phyloP scores from a whole-genome alignment of 1,140 invertebrate species.

The Megathymus violae region DNA sequence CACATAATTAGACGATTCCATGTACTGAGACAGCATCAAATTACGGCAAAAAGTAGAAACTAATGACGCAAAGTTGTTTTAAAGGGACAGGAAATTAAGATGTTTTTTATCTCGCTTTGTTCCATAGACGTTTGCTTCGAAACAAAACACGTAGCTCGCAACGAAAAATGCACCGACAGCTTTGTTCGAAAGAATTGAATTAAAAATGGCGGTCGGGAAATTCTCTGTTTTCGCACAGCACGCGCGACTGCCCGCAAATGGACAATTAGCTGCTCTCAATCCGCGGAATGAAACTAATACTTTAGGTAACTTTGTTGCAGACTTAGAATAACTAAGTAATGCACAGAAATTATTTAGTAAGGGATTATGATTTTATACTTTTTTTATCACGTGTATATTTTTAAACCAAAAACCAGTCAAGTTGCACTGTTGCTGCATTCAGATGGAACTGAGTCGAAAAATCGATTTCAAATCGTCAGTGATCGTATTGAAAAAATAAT shows the following conservation, averaged over 20 bases:
- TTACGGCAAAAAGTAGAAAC: background rate
- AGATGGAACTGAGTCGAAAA: too few species aligned
- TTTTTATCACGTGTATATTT: too few species aligned
- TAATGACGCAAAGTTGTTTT: background rate
- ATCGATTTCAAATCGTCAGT: too few species aligned
- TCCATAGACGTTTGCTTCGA: conserved; percentile 59
- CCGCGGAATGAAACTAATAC: conserved; percentile 44
- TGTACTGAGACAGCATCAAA: too few species aligned
- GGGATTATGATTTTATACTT: too few species aligned
- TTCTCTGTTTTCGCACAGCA: conserved; percentile 66
- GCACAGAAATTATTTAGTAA: too few species aligned
- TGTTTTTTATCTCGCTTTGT: conserved; percentile 58
- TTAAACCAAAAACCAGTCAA: too few species aligned
- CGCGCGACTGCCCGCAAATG: conserved; percentile 71
- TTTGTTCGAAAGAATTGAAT: conserved; percentile 74
- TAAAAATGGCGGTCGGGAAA: conserved; percentile 68
- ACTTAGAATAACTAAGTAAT: too few species aligned
- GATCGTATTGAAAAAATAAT: too few species aligned
- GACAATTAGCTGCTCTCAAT: conserved; percentile 66
- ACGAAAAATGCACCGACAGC: conserved; percentile 71
- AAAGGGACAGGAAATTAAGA: conserved; percentile 65
- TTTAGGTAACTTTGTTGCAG: background rate
- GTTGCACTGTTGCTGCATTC: too few species aligned
- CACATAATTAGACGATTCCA: too few species aligned
- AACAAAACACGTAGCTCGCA: conserved; percentile 59